These are phyloP conservation scores for Tupiocoris notatus DNA, from an alignment of 2,888 invertebrate species.

Conservation along the genomic window DNA sequence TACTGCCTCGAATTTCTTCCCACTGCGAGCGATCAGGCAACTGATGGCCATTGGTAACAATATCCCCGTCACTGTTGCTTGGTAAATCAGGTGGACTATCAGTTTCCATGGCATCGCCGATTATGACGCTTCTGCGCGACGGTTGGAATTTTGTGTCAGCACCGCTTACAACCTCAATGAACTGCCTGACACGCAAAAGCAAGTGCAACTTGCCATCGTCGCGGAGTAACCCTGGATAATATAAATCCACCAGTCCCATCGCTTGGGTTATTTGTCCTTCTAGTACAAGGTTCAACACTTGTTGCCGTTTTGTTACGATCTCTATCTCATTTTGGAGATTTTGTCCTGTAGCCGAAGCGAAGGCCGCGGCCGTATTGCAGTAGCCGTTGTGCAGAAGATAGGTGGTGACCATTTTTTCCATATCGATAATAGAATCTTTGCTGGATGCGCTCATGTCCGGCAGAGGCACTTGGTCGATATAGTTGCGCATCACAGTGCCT, in stretches of 20 bases:
- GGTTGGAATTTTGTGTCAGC: slow-evolving; percentile 36
- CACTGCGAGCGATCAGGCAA: background rate
- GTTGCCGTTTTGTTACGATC: slow-evolving; percentile 11
- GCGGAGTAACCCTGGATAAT: slow-evolving; percentile 41
- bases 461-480: slow-evolving; percentile 29
- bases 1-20: slow-evolving; percentile 24
- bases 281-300: slow-evolving; percentile 26
- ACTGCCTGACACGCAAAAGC: slow-evolving; percentile 40
- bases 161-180: slow-evolving; percentile 44
- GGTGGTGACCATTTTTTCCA: slow-evolving; percentile 29
- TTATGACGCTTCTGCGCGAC: background rate
- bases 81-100: background rate
- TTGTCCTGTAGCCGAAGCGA: slow-evolving; percentile 27
- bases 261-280: slow-evolving; percentile 43
- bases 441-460: slow-evolving; percentile 26
- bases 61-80: background rate
- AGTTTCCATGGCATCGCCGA: slow-evolving; percentile 28
- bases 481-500: slow-evolving; percentile 28
- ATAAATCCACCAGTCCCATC: slow-evolving; percentile 35
- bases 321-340: slow-evolving; percentile 18
- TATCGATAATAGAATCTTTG: slow-evolving; percentile 13
- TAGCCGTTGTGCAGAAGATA: slow-evolving; percentile 39
- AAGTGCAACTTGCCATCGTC: slow-evolving; percentile 40
- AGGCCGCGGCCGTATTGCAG: slow-evolving; percentile 22
- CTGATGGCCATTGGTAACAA: slow-evolving; percentile 16